Percentiles rank a stretch among this genome's conserved stretches.
These are phyloP conservation scores for Rallus crepitans DNA, from an alignment of 2,797 vertebrate species.

Conservation along the genomic window DNA sequence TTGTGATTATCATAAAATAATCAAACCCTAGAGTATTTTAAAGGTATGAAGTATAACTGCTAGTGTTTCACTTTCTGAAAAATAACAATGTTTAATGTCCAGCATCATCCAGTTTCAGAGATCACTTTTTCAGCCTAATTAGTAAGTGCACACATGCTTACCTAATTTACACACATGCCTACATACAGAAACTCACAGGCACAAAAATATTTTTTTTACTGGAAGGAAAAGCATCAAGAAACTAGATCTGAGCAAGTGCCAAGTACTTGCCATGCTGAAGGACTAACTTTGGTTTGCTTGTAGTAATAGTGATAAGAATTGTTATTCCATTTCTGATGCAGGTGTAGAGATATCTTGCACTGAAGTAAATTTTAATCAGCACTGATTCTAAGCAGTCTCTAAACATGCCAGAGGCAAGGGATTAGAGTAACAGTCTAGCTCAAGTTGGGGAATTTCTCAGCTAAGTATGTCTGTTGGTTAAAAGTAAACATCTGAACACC, in stretches of 20 bases:
- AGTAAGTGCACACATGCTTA: neutral
- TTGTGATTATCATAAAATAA: conserved; percentile 46
- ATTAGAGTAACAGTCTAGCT: neutral
- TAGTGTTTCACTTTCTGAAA: neutral
- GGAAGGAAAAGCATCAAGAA: neutral
- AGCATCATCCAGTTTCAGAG: neutral
- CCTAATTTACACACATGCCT: neutral
- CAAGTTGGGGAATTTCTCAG: neutral
- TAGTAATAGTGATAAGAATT: neutral
- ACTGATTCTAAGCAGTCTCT: neutral
- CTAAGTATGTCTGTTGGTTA: neutral
- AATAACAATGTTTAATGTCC: neutral
- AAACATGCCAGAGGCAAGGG: neutral
- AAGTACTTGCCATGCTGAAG: neutral
- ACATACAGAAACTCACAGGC: neutral
- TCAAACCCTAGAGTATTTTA: conserved; percentile 24
- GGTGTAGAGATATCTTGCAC: neutral
- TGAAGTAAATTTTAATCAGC: neutral
- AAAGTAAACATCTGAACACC: neutral
- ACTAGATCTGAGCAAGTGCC: neutral
- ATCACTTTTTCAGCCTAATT: neutral
- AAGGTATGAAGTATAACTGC: neutral
- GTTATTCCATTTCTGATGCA: neutral
- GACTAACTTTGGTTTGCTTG: neutral
- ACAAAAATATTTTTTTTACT: neutral